phyloP scores from a whole-genome alignment of 1,140 invertebrate species.

The Lethrus apterus region DNA sequence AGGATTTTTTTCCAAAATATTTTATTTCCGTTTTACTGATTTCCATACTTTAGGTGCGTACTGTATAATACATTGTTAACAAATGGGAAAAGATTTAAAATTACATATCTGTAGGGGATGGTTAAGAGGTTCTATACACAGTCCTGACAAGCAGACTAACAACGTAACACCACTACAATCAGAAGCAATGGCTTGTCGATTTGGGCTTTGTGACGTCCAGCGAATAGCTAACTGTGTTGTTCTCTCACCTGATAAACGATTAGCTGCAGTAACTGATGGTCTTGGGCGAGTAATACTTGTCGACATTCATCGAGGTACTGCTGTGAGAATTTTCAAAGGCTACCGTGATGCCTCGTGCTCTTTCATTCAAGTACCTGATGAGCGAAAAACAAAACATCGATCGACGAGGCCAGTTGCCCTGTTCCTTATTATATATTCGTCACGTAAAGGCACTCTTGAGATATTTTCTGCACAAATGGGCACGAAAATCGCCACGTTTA shows the following conservation, averaged over 20 bases:
- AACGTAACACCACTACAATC: constrained; percentile 46
- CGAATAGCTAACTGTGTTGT: constrained; percentile 64
- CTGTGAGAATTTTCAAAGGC: constrained; percentile 86
- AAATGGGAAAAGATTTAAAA: no score
- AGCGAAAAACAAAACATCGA: constrained; percentile 42
- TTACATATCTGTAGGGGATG: no score
- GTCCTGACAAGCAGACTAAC: constrained; percentile 40
- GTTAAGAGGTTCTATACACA: constrained; percentile 49
- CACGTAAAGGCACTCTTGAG: constrained; percentile 75
- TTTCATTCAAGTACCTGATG: constrained; percentile 74
- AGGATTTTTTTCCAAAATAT: no score
- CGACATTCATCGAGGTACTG: constrained; percentile 71
- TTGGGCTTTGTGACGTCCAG: constrained; percentile 77
- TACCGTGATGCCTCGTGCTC: constrained; percentile 89
- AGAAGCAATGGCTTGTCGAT: constrained; percentile 61
- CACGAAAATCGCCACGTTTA: constrained; percentile 81
- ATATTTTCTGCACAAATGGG: constrained; percentile 83
- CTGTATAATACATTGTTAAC: no score
- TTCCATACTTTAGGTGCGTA: no score
- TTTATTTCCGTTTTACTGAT: no score
- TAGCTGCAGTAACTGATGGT: constrained; percentile 76
- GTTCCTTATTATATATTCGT: constrained; percentile 81
- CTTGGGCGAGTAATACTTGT: constrained; percentile 80
- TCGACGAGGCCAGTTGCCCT: constrained; percentile 48
- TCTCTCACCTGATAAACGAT: constrained; percentile 69